These are phyloP conservation scores for Indicator maculatus DNA, from an alignment of 2,113 vertebrate species.

Conservation along the genomic window DNA sequence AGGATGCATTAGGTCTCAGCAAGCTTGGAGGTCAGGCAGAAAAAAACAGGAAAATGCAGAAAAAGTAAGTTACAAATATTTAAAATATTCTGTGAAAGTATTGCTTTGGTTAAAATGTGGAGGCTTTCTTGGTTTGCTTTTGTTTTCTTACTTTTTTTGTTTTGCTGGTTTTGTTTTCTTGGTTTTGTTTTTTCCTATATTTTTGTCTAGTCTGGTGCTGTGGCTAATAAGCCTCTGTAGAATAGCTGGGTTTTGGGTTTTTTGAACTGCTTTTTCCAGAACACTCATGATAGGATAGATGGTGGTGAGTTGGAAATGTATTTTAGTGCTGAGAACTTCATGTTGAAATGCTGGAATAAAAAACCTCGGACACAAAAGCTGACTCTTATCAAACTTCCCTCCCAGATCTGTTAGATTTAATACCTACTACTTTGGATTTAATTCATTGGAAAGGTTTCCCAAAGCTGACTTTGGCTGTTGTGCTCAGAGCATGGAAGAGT, in stretches of 20 bases:
- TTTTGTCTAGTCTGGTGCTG: not conserved
- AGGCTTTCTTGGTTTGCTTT: not conserved
- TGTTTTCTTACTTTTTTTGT: not conserved
- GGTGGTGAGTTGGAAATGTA: not conserved
- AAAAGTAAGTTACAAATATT: slow-evolving; percentile 85
- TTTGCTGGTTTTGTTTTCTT: not conserved
- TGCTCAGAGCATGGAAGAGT: not conserved
- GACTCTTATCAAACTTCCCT: not conserved
- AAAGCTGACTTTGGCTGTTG: not conserved
- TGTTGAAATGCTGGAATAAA: not conserved
- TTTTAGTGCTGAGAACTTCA: not conserved
- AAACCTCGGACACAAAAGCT: not conserved
- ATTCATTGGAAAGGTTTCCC: not conserved
- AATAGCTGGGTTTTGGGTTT: not conserved
- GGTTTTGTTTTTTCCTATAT: not conserved
- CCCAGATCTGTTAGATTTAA: not conserved
- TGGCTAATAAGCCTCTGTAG: not conserved
- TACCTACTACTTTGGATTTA: not conserved
- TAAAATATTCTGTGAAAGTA: not conserved
- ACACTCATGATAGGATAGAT: not conserved
- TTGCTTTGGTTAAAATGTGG: not conserved
- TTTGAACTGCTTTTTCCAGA: not conserved
- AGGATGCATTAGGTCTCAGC: slow-evolving; percentile 85
- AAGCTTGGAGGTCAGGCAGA: slow-evolving; percentile 91
- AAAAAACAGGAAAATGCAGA: slow-evolving; percentile 95